Percentiles rank a stretch among this genome's conserved stretches.
phyloP scores from a whole-genome alignment of 2,888 invertebrate species.

The Omphaloscelis lunosa region DNA sequence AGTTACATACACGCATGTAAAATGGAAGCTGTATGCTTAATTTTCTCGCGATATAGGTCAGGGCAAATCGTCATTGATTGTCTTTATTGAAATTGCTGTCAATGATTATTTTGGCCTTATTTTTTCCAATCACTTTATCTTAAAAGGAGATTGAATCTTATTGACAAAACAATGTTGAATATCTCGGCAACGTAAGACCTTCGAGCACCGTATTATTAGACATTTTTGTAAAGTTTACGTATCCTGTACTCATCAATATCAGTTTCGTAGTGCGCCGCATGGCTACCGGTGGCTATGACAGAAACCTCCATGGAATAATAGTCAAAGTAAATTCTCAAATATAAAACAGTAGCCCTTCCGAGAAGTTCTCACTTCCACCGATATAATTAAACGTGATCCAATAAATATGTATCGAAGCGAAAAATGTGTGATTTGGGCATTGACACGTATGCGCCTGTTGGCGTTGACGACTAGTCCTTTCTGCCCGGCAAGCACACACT shows the following conservation, averaged over 20 bases:
- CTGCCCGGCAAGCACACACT: slow-evolving; percentile 6
- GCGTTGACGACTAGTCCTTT: slow-evolving; percentile 2
- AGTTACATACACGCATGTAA: slow-evolving; percentile 32
- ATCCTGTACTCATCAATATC: background rate
- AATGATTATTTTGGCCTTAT: background rate
- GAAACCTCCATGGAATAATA: background rate
- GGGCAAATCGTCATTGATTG: background rate
- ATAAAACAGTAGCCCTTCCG: background rate
- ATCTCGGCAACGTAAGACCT: background rate
- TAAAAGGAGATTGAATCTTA: background rate
- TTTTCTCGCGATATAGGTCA: slow-evolving; percentile 17
- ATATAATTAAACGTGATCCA: slow-evolving; percentile 21
- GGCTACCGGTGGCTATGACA: background rate
- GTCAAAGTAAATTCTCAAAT: background rate
- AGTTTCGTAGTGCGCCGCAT: background rate
- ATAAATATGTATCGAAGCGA: slow-evolving; percentile 18
- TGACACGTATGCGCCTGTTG: slow-evolving; percentile 22
- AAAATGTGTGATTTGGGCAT: slow-evolving; percentile 27
- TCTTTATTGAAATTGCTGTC: background rate
- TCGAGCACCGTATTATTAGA: background rate
- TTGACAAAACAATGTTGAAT: background rate
- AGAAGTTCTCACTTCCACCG: background rate
- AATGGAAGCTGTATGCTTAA: slow-evolving; percentile 26
- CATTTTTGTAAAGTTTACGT: background rate
- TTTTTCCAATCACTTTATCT: background rate